phyloP scores from a whole-genome alignment of 2,113 vertebrate genomes.

The Buteo buteo region DNA sequence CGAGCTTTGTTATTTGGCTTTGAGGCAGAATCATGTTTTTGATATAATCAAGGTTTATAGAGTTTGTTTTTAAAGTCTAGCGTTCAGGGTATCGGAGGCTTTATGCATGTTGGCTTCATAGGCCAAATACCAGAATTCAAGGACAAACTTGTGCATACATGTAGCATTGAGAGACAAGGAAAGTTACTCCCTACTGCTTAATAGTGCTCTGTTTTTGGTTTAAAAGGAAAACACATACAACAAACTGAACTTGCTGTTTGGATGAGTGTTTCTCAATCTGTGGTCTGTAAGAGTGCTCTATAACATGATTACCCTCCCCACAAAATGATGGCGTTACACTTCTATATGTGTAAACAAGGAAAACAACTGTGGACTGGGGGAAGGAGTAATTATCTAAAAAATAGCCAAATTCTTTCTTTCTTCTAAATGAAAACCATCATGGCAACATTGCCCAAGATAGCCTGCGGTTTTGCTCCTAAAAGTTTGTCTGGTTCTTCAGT shows the following conservation, averaged over 20 bases:
- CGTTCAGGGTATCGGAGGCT: neutral
- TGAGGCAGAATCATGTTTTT: constrained; percentile 37
- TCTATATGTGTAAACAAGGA: constrained; percentile 25
- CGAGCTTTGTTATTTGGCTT: constrained; percentile 26
- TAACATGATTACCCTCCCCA: constrained; percentile 2
- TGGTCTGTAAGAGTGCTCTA: constrained; percentile 26
- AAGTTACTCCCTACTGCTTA: constrained; percentile 27
- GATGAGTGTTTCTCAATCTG: constrained; percentile 28
- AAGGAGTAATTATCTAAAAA: constrained; percentile 38
- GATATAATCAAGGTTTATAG: constrained; percentile 28
- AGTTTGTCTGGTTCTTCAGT: neutral
- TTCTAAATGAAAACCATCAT: neutral
- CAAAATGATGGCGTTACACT: neutral
- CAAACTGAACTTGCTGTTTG: constrained; percentile 38
- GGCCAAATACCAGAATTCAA: constrained; percentile 33
- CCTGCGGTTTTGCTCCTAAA: neutral
- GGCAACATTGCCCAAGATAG: neutral
- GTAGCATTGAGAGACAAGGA: constrained; percentile 21
- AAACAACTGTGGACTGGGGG: constrained; percentile 3
- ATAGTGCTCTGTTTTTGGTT: constrained; percentile 19
- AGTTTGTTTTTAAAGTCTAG: constrained; percentile 35
- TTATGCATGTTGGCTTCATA: constrained; percentile 6
- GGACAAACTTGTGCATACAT: constrained; percentile 50
- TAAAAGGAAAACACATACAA: constrained; percentile 22
- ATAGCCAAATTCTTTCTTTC: neutral